A percentile compares a stretch with the other conserved stretches of the same genome.
phyloP scores from a whole-genome alignment of 53 echinoderm and acorn worm genomes.

The Henricia sp. region DNA sequence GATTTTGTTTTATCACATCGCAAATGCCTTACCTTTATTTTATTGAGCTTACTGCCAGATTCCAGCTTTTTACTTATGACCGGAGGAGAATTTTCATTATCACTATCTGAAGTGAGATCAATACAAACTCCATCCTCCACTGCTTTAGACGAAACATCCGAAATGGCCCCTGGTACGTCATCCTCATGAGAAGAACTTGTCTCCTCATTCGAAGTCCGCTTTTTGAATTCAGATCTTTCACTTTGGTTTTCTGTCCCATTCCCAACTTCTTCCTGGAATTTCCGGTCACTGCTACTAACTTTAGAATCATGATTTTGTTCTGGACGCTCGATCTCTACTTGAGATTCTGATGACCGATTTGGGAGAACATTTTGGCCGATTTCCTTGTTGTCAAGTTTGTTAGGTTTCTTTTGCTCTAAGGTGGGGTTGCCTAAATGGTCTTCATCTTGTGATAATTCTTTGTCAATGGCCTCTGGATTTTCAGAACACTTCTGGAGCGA shows the following conservation, averaged over 20 bases:
- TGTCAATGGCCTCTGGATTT: not conserved
- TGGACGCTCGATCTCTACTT: not conserved
- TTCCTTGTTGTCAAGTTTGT: not conserved
- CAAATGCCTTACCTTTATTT: too few species aligned
- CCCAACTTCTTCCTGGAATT: not conserved
- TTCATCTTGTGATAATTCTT: not conserved
- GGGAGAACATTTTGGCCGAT: not conserved
- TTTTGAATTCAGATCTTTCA: too few species aligned
- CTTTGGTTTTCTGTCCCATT: not conserved
- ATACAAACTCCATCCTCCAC: not conserved
- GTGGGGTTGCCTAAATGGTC: not conserved
- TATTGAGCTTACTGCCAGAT: not conserved
- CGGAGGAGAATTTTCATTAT: slow-evolving; percentile 13
- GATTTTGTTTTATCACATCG: too few species aligned
- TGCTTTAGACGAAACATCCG: not conserved
- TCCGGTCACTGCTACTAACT: not conserved
- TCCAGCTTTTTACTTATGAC: not conserved
- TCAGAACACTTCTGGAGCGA: not conserved
- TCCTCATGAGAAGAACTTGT: not conserved
- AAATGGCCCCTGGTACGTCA: too few species aligned
- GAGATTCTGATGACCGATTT: not conserved
- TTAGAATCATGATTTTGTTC: not conserved
- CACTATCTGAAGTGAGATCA: slow-evolving; percentile 37
- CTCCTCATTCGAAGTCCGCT: not conserved
- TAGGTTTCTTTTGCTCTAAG: not conserved